Base-by-base conservation (phyloP, 1,140 invertebrate species). In the Homarus americanus region DNA sequence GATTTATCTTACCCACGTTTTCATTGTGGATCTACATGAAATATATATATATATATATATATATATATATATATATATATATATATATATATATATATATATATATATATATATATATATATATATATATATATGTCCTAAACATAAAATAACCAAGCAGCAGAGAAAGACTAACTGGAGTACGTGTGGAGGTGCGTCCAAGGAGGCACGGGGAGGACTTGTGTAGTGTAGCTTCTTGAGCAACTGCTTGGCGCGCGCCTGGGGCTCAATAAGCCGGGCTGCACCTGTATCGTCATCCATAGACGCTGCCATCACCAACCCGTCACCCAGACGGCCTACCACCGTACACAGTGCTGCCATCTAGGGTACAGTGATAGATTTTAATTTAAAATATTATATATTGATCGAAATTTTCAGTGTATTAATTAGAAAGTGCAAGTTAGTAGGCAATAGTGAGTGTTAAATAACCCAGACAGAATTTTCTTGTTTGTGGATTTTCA, bases 21-120 rank as follows among this genome's bases (percentile, higher is more conserved):
- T n/a, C n/a, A n/a, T n/a, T n/a, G n/a, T n/a, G n/a, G n/a, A n/a
- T n/a, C n/a, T n/a, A n/a, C n/a, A n/a, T n/a, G n/a, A n/a, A n/a
- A n/a, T 49, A 49, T 49, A 49, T 49, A 49, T 49, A 49, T 49
- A 49, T 69, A 69, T 69, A 69, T 69, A 69, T 69, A 69, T 69
- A 69, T 69, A 69, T 69, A 69, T 69, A 69, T 69, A 69, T 69
- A 69, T 69, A 69, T 69, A 69, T 69, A 69, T 69, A 69, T 24
- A 69, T 24, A 69, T 24, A 69, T 24, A 69, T 24, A 69, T 69
- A 49, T 49, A 49, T 49, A 49, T 49, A 49, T 49, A 69, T 28
- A 69, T 69, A 34, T 24, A 24, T 69, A 69, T 69, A 69, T 69
- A 69, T 34, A 69, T 34, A 69, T 69, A 69, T 24, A 34, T 69